Evolutionary conservation across 2,888 invertebrate species (phyloP).

Genomic region (Cerceris rybyensis): DNA sequence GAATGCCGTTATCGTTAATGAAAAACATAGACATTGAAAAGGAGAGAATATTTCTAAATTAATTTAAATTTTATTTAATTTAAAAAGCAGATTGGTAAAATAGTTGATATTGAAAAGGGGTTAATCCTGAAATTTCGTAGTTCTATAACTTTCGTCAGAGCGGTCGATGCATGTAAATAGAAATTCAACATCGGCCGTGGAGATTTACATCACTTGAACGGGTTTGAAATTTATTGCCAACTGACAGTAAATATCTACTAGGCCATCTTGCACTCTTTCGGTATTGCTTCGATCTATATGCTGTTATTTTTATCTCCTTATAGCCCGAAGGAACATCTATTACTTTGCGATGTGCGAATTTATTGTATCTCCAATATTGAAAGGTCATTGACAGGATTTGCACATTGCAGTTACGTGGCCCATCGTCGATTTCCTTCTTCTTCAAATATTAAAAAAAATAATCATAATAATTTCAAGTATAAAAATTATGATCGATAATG

Average conservation of each 20-base stretch:
- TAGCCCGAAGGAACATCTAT: conserved; percentile 15
- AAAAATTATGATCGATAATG: too few relatives aligned
- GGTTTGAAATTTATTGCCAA: conserved; percentile 10
- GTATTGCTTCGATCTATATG: conserved; percentile 9
- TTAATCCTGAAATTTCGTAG: conserved; percentile 10
- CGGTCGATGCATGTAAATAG: too few relatives aligned
- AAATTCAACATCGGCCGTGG: not conserved
- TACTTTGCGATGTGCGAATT: conserved; percentile 18
- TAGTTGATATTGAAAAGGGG: too few relatives aligned
- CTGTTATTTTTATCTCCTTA: conserved; percentile 29
- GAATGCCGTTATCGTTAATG: too few relatives aligned
- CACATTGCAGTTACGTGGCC: not conserved
- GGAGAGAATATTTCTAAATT: too few relatives aligned
- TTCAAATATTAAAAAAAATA: not conserved
- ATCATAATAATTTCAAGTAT: too few relatives aligned
- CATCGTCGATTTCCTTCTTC: not conserved
- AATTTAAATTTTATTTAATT: too few relatives aligned
- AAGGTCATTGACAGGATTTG: conserved; percentile 15
- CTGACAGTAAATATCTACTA: conserved; percentile 9
- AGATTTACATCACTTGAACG: not conserved
- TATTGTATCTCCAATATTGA: conserved; percentile 18
- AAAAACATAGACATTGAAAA: too few relatives aligned
- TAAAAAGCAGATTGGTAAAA: too few relatives aligned
- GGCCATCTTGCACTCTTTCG: conserved; percentile 1
- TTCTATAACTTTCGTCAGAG: not conserved